Evolutionary conservation across 2,113 vertebrate genomes (phyloP).

Genomic region (Pedetes capensis): DNA sequence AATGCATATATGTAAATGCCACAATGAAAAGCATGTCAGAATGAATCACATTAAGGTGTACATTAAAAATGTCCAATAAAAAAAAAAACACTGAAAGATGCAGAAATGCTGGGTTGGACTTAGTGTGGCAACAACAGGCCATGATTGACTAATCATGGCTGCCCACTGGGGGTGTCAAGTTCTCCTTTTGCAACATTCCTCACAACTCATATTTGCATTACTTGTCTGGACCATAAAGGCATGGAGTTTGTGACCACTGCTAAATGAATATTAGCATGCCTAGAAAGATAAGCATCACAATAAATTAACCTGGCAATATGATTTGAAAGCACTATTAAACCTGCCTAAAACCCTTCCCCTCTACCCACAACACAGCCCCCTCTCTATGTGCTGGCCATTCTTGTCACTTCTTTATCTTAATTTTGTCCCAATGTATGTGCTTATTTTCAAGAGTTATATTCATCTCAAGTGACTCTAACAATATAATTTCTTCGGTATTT

Average conservation of each 20-base stretch:
- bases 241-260: neutral
- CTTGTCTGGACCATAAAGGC: neutral
- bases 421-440: neutral
- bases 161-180: neutral
- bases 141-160: neutral
- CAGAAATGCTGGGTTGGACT: neutral
- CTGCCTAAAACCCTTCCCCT: neutral
- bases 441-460: neutral
- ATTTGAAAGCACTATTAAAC: neutral
- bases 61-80: too few species aligned
- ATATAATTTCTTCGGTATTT: neutral
- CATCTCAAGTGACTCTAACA: neutral
- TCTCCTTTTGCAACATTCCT: neutral
- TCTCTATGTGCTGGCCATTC: neutral
- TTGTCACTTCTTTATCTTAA: neutral
- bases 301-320: neutral
- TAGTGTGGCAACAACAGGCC: neutral
- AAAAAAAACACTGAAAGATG: constrained; percentile 12
- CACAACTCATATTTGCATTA: neutral
- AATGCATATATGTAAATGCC: too few species aligned
- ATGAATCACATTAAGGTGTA: too few species aligned
- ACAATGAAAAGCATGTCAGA: too few species aligned
- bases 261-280: neutral
- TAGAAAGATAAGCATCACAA: neutral
- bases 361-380: neutral